These are phyloP conservation scores for Urocitellus parryii DNA, from an alignment of 2,113 vertebrate genomes.

Conservation along the genomic window DNA sequence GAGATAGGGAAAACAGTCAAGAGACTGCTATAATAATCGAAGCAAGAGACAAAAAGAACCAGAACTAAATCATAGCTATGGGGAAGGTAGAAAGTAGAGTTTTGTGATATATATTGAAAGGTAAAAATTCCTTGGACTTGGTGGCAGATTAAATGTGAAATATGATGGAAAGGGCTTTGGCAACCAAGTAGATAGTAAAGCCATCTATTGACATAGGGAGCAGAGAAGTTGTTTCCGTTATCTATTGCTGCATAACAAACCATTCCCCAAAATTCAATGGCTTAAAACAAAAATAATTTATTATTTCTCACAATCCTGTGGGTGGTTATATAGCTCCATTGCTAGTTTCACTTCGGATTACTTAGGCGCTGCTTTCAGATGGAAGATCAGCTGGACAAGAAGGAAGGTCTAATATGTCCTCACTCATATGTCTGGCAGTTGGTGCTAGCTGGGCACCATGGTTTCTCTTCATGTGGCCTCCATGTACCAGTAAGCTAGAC, in stretches of 20 bases:
- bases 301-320: slow-evolving; percentile 35
- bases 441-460: neutral
- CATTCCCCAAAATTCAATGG: neutral
- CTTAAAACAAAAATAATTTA: slow-evolving; percentile 11
- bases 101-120: neutral
- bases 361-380: neutral
- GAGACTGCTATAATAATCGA: neutral
- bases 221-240: neutral
- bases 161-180: neutral
- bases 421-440: neutral
- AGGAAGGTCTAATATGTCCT: neutral
- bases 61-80: neutral
- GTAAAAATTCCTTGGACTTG: neutral
- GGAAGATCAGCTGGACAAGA: neutral
- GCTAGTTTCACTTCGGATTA: neutral
- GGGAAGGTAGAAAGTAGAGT: neutral
- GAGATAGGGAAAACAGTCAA: neutral
- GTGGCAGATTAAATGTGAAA: neutral
- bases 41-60: neutral
- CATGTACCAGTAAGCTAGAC: neutral
- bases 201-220: neutral
- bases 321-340: neutral
- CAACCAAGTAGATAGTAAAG: neutral
- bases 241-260: neutral
- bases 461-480: neutral